Base-by-base conservation (phyloP, 2,797 vertebrate species). In the Champsocephalus esox region DNA sequence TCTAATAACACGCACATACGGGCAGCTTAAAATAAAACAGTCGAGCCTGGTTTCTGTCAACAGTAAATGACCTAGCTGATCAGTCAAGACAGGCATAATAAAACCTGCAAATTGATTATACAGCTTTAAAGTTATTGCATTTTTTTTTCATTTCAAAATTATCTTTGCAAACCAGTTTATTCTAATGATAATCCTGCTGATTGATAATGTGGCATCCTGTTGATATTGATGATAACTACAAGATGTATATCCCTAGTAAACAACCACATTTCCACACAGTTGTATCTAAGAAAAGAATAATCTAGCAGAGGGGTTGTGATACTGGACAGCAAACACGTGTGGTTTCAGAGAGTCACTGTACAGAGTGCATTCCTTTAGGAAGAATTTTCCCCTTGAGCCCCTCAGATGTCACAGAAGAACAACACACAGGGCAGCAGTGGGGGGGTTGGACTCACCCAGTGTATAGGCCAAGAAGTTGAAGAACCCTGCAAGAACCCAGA, bases 401-500 rank as follows among this genome's bases (percentile, higher is more conserved):
- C 76, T 77, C 3, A 32, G 12, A 14, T 52, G 61, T 44, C 34
- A 28, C 16, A 60, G 54, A 60, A 66, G 45, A 70, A 75, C 66
- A 70, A 70, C 63, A 84, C 61, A 73, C n/a, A 45, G 17, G 34
- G 34, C 34, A 38, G 34, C 8, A 38, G 34, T 9, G 34, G 34
- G 34, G 43, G 44, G 43, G 17, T n/a, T 59, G 60, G 38, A 86
- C 97, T 97, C 95, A 99, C 98, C 98, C 13, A 99, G 94, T 0
- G 98, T 99, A 56, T 99, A 99, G 51, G 98, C 98, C 60, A 96
- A 72, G 79, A 99, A 99, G 95, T 99, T 99, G 88, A 99, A 97
- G 82, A 99, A 85, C 60, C 98, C 98, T 69, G 98, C 98, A 0
- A 96, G 67, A 38, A 99, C 94, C 98, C 98, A 99, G 17, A 99